phyloP scores from a whole-genome alignment of 2,113 vertebrate genomes.

The Plecotus auritus region DNA sequence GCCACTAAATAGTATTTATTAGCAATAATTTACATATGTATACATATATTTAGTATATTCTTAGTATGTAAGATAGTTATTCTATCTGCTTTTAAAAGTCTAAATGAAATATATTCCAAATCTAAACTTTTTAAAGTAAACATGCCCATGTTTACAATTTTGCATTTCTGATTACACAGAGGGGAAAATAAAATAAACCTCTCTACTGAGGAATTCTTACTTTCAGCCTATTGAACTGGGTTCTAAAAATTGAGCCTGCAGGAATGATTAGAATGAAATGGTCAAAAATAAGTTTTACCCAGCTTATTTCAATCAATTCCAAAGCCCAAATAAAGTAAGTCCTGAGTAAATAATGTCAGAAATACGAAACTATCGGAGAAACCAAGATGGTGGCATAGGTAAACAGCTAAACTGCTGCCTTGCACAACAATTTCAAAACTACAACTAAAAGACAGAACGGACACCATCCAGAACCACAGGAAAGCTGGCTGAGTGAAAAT shows the following conservation, averaged over 20 bases:
- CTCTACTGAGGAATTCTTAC: background rate
- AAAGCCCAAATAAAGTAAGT: conserved; percentile 38
- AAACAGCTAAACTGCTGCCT: too few relatives aligned
- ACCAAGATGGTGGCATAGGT: too few relatives aligned
- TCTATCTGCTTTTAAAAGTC: conserved; percentile 13
- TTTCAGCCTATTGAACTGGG: background rate
- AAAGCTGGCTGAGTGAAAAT: too few relatives aligned
- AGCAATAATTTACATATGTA: conserved; percentile 26
- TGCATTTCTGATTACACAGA: background rate
- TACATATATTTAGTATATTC: background rate
- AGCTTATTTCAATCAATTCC: background rate
- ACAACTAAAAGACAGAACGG: too few relatives aligned
- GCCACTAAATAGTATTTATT: conserved; percentile 12
- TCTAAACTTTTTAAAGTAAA: conserved; percentile 14
- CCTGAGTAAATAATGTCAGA: conserved; percentile 56
- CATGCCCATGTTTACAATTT: background rate
- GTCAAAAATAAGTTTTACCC: conserved; percentile 36
- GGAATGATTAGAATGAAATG: conserved; percentile 42
- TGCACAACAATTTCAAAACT: too few relatives aligned
- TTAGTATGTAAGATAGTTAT: conserved; percentile 2
- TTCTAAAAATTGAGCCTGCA: background rate
- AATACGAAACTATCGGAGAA: conserved; percentile 50
- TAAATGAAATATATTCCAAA: background rate
- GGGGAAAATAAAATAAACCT: background rate
- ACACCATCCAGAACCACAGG: too few relatives aligned